phyloP scores from a whole-genome alignment of 2,888 invertebrate genomes.

The Oasisia sp. region DNA sequence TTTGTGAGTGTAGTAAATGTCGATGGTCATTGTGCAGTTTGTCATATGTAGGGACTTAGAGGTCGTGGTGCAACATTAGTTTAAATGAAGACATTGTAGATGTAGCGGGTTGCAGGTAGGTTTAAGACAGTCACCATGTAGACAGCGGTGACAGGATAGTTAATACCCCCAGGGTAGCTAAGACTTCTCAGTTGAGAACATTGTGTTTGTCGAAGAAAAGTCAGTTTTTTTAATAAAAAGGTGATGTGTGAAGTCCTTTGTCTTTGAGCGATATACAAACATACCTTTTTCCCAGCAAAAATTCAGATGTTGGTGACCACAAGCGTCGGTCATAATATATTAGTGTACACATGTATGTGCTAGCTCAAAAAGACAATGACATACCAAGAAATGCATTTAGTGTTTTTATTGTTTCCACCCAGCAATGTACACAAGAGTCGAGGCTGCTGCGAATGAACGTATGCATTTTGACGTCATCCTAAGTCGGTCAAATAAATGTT shows the following conservation, averaged over 20 bases:
- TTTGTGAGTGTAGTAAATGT: not conserved
- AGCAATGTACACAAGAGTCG: not conserved
- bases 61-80: not conserved
- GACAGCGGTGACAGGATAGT: not conserved
- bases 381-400: not conserved
- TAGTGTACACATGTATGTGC: no score
- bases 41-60: not conserved
- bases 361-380: not conserved
- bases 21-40: no score
- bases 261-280: no score
- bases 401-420: not conserved
- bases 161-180: no score
- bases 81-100: not conserved
- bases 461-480: not conserved
- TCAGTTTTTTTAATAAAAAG: no score
- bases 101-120: not conserved
- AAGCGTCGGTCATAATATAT: no score
- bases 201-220: no score
- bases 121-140: not conserved
- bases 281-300: no score
- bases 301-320: no score
- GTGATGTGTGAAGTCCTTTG: no score
- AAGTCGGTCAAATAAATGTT: not conserved
- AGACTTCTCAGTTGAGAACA: no score
- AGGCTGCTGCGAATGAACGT: not conserved